Conservation (phyloP, 2,113 vertebrate genomes). For the Eublepharis macularius region DNA sequence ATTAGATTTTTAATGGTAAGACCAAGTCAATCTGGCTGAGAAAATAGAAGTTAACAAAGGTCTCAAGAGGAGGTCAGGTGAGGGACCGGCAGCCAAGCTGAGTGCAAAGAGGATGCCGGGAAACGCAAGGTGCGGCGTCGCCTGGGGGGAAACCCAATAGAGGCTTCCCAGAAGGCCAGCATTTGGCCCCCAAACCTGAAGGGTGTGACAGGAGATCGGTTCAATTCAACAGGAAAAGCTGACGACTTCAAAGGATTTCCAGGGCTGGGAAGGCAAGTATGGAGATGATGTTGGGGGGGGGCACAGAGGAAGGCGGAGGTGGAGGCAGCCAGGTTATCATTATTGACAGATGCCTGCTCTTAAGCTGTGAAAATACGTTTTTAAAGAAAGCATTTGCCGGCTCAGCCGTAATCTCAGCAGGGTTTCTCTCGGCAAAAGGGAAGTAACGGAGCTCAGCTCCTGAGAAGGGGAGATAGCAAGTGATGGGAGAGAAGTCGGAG, state of each 20-base stretch:
- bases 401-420: constrained; percentile 12
- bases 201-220: not conserved
- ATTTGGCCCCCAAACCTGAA: not conserved
- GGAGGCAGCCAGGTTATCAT: not conserved
- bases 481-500: not conserved
- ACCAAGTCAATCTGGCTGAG: no score
- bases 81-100: not conserved
- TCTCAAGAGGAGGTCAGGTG: not conserved
- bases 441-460: not conserved
- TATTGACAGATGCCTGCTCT: constrained; percentile 6
- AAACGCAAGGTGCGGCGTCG: not conserved
- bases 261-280: not conserved
- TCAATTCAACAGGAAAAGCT: not conserved
- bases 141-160: no score
- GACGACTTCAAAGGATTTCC: not conserved
- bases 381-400: not conserved
- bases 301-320: fast-evolving
- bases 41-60: no score
- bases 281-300: no score
- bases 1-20: not conserved
- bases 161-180: not conserved
- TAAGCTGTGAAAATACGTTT: not conserved
- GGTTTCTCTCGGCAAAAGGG: not conserved
- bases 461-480: not conserved
- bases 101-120: not conserved